phyloP scores from a whole-genome alignment of 2,113 vertebrate genomes.

The Tragelaphus imberbis region DNA sequence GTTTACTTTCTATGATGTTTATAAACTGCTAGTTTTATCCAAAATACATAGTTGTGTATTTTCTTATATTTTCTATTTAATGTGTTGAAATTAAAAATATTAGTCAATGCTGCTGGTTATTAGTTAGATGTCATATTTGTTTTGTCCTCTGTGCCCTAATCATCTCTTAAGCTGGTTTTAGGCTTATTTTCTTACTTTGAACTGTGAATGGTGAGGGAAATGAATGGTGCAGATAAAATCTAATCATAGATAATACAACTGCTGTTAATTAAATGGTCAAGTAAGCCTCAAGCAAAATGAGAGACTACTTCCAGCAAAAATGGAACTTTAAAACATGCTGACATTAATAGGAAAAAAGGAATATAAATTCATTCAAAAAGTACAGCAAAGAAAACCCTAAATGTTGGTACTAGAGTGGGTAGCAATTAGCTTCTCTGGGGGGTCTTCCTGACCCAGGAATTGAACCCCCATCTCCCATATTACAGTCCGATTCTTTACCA shows the following conservation, averaged over 20 bases:
- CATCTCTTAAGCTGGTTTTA: neutral
- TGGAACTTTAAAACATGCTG: neutral
- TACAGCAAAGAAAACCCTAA: neutral
- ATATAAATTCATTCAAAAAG: neutral
- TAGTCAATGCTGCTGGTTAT: neutral
- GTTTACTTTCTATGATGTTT: neutral
- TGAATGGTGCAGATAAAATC: neutral
- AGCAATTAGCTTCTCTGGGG: neutral
- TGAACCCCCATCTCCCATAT: neutral
- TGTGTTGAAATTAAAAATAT: neutral
- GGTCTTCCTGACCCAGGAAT: neutral
- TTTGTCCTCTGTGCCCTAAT: neutral
- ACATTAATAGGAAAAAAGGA: neutral
- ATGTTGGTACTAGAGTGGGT: neutral
- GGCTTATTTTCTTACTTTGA: neutral
- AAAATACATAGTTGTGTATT: neutral
- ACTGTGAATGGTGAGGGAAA: neutral
- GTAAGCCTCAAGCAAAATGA: neutral
- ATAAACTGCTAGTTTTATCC: neutral
- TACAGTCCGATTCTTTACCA: neutral
- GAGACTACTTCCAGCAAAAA: neutral
- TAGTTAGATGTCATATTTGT: neutral
- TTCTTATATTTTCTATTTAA: neutral
- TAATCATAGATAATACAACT: neutral
- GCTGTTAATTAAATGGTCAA: neutral